A percentile compares a stretch with the other conserved stretches of the same genome.
Conservation (phyloP, 2,113 vertebrate species). For the Columbina picui region DNA sequence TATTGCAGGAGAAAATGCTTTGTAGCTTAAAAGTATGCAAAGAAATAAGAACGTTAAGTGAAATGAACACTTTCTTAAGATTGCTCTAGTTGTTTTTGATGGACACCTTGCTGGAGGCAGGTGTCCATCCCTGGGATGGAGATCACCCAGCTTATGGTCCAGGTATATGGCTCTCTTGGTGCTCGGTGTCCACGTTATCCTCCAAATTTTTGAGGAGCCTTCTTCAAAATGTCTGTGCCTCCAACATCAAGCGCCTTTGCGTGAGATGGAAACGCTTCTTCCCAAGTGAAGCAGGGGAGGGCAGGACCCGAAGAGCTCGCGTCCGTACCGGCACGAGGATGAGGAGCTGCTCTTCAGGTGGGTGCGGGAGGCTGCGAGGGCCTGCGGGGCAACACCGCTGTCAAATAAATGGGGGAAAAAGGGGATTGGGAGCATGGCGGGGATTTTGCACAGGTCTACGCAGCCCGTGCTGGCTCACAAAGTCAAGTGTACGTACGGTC, state of each 20-base stretch:
- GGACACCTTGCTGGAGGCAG: background rate
- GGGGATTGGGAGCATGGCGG: background rate
- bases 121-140: background rate
- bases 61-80: background rate
- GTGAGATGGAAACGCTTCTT: background rate
- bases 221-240: background rate
- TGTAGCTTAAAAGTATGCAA: background rate
- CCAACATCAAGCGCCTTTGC: background rate
- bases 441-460: background rate
- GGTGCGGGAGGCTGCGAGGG: background rate
- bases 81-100: background rate
- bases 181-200: background rate
- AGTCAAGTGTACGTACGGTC: constrained; percentile 23
- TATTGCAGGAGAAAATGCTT: background rate
- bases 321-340: fast-evolving
- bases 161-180: background rate
- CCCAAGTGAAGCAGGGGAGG: background rate
- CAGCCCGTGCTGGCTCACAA: background rate
- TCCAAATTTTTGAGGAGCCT: background rate
- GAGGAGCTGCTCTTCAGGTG: background rate
- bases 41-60: background rate
- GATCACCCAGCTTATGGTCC: background rate
- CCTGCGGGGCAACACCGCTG: background rate
- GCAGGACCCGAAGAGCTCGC: fast-evolving
- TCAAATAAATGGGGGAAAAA: background rate